Percentiles rank a stretch among this genome's conserved stretches.
Conservation (phyloP, 2,888 invertebrate species). For the Metalampra italica region DNA sequence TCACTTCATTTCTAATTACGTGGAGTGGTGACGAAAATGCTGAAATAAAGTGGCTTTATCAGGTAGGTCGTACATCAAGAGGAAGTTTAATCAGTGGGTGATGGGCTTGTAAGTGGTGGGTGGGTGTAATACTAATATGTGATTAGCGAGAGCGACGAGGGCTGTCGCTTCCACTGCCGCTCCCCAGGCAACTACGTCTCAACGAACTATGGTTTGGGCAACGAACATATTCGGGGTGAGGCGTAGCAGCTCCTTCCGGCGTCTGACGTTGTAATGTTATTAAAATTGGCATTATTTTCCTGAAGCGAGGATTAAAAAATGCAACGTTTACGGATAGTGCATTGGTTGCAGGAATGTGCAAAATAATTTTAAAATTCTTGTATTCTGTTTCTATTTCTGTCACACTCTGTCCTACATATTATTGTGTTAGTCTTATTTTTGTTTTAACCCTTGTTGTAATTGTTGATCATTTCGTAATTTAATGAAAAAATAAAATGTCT, state of each 20-base stretch:
- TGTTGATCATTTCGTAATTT: too few species aligned
- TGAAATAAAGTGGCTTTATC: neutral
- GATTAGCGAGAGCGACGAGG: too few species aligned
- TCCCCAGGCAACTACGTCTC: too few species aligned
- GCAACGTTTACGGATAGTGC: conserved; percentile 64
- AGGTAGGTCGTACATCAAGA: neutral
- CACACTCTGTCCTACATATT: conserved; percentile 53
- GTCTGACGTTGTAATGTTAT: conserved; percentile 13
- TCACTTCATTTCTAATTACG: neutral
- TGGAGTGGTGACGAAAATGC: neutral
- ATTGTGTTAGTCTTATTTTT: neutral
- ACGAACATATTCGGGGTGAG: neutral
- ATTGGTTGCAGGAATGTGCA: conserved; percentile 71
- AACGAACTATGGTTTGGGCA: neutral
- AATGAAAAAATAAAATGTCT: too few species aligned
- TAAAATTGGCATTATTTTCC: conserved; percentile 78
- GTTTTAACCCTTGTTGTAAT: too few species aligned
- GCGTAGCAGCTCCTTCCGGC: neutral
- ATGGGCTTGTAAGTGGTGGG: too few species aligned
- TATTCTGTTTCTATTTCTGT: conserved; percentile 51
- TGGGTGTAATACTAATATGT: too few species aligned
- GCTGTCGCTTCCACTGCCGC: too few species aligned
- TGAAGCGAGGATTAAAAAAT: conserved; percentile 63
- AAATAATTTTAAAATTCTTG: conserved; percentile 54
- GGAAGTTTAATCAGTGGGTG: neutral